Evolutionary conservation across 1,140 invertebrate genomes (phyloP), one percentile per base, ranked within the genome.

Genomic region (Metaphire vulgaris): DNA sequence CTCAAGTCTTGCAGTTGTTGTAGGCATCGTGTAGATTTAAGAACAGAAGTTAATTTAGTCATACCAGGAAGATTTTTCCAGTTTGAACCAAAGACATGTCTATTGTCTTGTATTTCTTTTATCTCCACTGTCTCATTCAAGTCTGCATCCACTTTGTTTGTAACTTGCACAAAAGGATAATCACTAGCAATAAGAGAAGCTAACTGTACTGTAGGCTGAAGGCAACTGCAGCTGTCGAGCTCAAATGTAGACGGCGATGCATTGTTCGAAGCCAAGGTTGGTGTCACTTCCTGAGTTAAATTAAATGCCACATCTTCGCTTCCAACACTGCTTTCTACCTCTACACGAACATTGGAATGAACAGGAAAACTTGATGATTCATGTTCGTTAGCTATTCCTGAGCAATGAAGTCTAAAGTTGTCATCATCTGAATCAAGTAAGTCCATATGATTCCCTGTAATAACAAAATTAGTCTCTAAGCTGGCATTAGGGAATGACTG

Each of bases 301-400:
- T 56, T 56, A 56, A 56, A 56, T 56, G 41, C 41, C 41, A 56
- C 41, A 56, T 73, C 72, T 2, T 29, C 41, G 21, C 72, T 73
- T 28, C 72, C 72, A 14, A 73, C 72, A 30, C 72, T 73, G 30
- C 72, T 73, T 34, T 73, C 72, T 21, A 73, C 72, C 26, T 73
- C 72, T 0, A 73, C 72, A 28, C 72, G 32, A 16, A 73, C 72
- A 30, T 73, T 73, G 21, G 41, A 56, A 56, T 56, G 41, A 56
- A 56, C 41, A 6, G 41, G 41, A 56, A 56, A 56, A 56, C 41
- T 56, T 12, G 41, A 12, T 56, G 41, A 21, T n/a, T n/a, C n/a
- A n/a, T n/a, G n/a, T n/a, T n/a, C n/a, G n/a, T n/a, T n/a, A n/a
- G n/a, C n/a, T 12, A 56, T 56, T 21, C 41, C 21, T 56, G 41